Evolutionary conservation across 2,888 invertebrate species (phyloP).

Genomic region (Machimus rusticus): DNA sequence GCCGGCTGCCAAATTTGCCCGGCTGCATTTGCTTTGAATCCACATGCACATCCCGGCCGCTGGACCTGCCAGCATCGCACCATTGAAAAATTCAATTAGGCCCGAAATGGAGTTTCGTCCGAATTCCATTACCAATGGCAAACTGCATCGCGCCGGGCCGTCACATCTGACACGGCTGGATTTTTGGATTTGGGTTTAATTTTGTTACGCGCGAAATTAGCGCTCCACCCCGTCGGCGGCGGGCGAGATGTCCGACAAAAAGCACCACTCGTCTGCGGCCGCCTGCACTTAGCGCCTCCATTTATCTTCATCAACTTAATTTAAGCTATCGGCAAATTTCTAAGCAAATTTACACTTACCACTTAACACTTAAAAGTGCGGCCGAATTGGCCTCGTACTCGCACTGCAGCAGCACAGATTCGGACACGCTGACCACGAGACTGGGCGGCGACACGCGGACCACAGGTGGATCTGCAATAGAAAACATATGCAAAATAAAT

Average conservation of each 20-base stretch:
- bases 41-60: not conserved
- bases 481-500: slow-evolving; percentile 32
- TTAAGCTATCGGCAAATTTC: not conserved
- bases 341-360: slow-evolving; percentile 66
- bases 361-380: slow-evolving; percentile 75
- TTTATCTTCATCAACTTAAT: slow-evolving; percentile 4
- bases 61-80: slow-evolving; percentile 1
- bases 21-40: slow-evolving; percentile 3
- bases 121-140: slow-evolving; percentile 16
- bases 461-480: slow-evolving; percentile 79
- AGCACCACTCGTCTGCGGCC: not conserved
- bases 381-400: slow-evolving; percentile 88
- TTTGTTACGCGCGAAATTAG: not conserved
- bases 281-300: slow-evolving; percentile 19
- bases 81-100: slow-evolving; percentile 47
- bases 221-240: not conserved
- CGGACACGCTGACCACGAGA: slow-evolving; percentile 80
- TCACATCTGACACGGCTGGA: not conserved
- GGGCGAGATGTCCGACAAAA: not conserved
- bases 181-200: slow-evolving; percentile 15
- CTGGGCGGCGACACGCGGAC: slow-evolving; percentile 78
- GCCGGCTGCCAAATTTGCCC: slow-evolving; percentile 14
- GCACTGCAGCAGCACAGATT: slow-evolving; percentile 78
- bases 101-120: slow-evolving; percentile 18
- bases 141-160: not conserved